A percentile compares a stretch with the other conserved stretches of the same genome.
These are phyloP conservation scores for Aythya baeri DNA, from an alignment of 2,113 vertebrate genomes.

Conservation along the genomic window DNA sequence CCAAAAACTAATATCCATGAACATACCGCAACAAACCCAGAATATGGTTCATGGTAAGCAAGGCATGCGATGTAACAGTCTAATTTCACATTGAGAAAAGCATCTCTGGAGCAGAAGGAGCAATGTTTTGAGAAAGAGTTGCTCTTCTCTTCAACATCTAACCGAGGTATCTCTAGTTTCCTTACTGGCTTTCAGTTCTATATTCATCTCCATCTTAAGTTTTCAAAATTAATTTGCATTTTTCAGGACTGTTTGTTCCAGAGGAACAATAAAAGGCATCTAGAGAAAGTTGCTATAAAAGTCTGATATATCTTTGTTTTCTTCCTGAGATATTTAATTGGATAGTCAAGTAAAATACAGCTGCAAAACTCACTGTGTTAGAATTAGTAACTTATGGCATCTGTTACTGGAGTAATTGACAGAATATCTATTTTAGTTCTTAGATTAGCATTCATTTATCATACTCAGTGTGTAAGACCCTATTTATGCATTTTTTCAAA, in stretches of 20 bases:
- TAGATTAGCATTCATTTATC: not conserved
- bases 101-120: not conserved
- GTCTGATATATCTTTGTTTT: not conserved
- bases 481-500: not conserved
- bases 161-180: not conserved
- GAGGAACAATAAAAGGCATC: not conserved
- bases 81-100: not conserved
- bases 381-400: not conserved
- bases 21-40: not conserved
- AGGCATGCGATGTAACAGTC: not conserved
- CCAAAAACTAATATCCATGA: not conserved
- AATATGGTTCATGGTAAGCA: not conserved
- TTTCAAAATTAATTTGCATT: not conserved
- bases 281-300: not conserved
- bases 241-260: not conserved
- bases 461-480: not conserved
- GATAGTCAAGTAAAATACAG: not conserved
- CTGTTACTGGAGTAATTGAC: not conserved
- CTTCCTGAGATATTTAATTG: not conserved
- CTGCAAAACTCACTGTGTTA: not conserved
- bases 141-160: not conserved
- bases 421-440: not conserved
- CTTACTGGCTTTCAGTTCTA: not conserved
- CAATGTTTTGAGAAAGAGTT: not conserved
- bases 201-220: not conserved